phyloP scores from a whole-genome alignment of 2,888 invertebrate genomes.

The Erebia palarica region DNA sequence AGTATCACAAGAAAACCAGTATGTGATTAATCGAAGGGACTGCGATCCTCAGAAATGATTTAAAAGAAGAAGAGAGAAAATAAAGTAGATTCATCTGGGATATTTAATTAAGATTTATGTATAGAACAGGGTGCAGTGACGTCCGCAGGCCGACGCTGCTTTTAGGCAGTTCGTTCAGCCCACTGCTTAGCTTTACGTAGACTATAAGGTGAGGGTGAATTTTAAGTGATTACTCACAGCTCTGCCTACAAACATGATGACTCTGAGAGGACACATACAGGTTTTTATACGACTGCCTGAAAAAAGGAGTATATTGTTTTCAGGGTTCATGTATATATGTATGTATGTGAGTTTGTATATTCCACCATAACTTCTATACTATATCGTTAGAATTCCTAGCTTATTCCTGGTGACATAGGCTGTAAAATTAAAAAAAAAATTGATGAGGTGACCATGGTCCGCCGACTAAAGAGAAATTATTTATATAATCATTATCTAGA shows the following conservation, averaged over 20 bases:
- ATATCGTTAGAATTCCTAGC: too few relatives aligned
- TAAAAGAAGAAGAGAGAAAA: background rate
- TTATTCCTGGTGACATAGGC: too few relatives aligned
- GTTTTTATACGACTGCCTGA: too few relatives aligned
- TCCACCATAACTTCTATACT: too few relatives aligned
- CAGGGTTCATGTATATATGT: too few relatives aligned
- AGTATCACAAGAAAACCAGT: too few relatives aligned
- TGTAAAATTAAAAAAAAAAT: too few relatives aligned
- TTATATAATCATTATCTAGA: too few relatives aligned
- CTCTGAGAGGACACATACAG: constrained; percentile 23
- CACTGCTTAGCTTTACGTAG: constrained; percentile 31
- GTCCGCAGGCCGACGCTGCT: constrained; percentile 47
- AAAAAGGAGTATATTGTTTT: too few relatives aligned
- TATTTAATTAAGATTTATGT: constrained; percentile 53
- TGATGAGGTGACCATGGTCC: too few relatives aligned
- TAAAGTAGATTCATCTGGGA: constrained; percentile 2
- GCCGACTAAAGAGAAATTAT: too few relatives aligned
- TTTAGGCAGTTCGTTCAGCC: constrained; percentile 38
- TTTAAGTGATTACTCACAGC: background rate
- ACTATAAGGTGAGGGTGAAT: constrained; percentile 13
- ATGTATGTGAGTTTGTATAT: too few relatives aligned
- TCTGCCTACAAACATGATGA: constrained; percentile 10
- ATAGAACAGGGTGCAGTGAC: constrained; percentile 53
- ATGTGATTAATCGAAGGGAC: background rate
- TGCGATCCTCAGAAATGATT: background rate